Evolutionary conservation across 2,888 invertebrate genomes (phyloP).

Genomic region (Ochropleura plecta): DNA sequence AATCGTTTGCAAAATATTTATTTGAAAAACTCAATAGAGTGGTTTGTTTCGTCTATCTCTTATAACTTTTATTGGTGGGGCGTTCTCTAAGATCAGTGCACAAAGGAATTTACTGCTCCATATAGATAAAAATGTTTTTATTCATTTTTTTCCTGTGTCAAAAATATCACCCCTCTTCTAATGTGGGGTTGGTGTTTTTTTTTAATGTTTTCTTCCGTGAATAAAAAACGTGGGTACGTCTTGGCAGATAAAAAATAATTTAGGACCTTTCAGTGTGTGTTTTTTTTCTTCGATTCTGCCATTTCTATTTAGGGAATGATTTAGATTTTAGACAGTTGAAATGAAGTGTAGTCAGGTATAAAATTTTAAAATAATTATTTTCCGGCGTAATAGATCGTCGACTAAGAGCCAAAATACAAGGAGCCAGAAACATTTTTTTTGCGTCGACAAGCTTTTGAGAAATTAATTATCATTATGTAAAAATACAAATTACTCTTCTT

Average conservation of each 20-base stretch:
- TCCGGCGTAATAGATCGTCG: not conserved
- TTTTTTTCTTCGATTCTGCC: constrained; percentile 37
- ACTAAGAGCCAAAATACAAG: not conserved
- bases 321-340: constrained; percentile 69
- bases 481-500: not conserved
- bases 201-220: constrained; percentile 69
- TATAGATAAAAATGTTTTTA: constrained; percentile 82
- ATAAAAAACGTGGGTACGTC: constrained; percentile 86
- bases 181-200: constrained; percentile 73
- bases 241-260: constrained; percentile 55
- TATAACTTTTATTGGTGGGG: constrained; percentile 64
- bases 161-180: constrained; percentile 83
- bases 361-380: constrained; percentile 42
- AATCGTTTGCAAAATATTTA: constrained; percentile 40
- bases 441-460: not conserved
- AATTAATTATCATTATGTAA: not conserved
- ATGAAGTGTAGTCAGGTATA: constrained; percentile 45
- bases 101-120: constrained; percentile 72
- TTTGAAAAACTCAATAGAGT: constrained; percentile 28
- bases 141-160: constrained; percentile 69
- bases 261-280: constrained; percentile 22
- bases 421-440: not conserved
- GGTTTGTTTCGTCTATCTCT: constrained; percentile 49
- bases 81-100: constrained; percentile 63
- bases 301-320: constrained; percentile 67